Evolutionary conservation across 2,888 invertebrate species (phyloP), one percentile per base, ranked within the genome.

Genomic region (Ophion obscuratus): DNA sequence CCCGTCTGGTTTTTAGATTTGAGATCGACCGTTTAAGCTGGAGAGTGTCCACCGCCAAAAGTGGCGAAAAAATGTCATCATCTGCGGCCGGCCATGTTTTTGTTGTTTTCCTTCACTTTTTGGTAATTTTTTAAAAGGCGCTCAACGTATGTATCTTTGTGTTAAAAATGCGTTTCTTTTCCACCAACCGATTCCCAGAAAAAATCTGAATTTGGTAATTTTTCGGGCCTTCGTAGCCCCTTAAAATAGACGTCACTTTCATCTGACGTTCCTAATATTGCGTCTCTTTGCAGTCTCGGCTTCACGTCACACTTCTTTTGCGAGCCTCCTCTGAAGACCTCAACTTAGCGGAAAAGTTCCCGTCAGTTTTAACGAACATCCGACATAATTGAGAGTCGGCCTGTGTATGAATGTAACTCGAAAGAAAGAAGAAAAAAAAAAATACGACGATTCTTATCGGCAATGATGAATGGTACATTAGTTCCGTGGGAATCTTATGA

Each of bases 401-500:
- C 11, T 67, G n/a, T 40, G 53, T 79, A 57, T 47, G 31, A 27
- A 73, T 76, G 20, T n/a, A 57, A 27, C 27, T 40, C 66, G 71
- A 76, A 76, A 61, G 57, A 27, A 75, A 47, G 71, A 76, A 61
- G 57, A 27, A 75, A 47, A 44, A 75, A 70, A 59, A 31, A 64
- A 40, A 36, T 27, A 75, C 61, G 57, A 24, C 27, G 83, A 85
- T 83, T 85, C 79, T 85, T 85, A 83, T 85, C 82, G 27, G 14
- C 9, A 76, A 80, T 83, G 80, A 85, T 76, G 79, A 74, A 79
- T 82, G 75, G 71, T 71, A 66, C 64, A 73, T 61, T 31, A 40
- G 64, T 24, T 24, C 44, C 82, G 85, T 85, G 85, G 61, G 85
- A 83, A 83, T 82, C 76, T 31, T 79, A 85, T 67, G 75, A 47